Conservation (phyloP, 2,113 vertebrate species). For the Lamprotornis superbus region DNA sequence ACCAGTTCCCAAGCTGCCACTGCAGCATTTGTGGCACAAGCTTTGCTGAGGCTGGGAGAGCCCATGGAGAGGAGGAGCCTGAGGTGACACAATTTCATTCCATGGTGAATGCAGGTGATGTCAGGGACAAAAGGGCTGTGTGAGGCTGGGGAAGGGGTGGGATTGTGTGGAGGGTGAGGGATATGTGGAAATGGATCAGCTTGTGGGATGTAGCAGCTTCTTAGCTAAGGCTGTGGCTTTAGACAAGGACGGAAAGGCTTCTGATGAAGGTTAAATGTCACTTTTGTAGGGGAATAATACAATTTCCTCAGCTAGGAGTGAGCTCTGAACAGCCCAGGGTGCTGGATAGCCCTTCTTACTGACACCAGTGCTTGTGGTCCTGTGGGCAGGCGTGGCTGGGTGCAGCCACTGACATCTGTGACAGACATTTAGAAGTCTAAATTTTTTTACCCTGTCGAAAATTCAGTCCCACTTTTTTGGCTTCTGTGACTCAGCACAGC, state of each 20-base stretch:
- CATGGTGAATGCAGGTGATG: neutral
- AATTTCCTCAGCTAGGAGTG: neutral
- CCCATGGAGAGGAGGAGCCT: neutral
- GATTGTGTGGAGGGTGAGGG: accelerated
- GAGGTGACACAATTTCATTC: neutral
- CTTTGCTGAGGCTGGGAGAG: neutral
- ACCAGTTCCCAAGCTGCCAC: neutral
- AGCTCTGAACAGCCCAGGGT: neutral
- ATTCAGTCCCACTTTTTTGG: neutral
- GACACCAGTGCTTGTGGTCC: neutral
- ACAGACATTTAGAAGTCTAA: accelerated
- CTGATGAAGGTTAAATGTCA: neutral
- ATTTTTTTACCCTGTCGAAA: neutral
- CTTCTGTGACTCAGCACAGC: neutral
- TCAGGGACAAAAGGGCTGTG: neutral
- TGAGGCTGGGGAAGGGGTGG: accelerated
- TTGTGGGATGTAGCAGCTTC: neutral
- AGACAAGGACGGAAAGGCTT: accelerated
- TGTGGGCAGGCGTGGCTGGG: neutral
- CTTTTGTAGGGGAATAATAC: neutral
- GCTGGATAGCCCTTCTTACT: accelerated
- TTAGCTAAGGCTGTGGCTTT: neutral
- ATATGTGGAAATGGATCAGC: accelerated
- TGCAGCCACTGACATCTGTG: neutral
- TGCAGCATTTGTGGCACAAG: neutral